Evolutionary conservation across 1,140 invertebrate species (phyloP).

Genomic region (Tachypleus tridentatus): DNA sequence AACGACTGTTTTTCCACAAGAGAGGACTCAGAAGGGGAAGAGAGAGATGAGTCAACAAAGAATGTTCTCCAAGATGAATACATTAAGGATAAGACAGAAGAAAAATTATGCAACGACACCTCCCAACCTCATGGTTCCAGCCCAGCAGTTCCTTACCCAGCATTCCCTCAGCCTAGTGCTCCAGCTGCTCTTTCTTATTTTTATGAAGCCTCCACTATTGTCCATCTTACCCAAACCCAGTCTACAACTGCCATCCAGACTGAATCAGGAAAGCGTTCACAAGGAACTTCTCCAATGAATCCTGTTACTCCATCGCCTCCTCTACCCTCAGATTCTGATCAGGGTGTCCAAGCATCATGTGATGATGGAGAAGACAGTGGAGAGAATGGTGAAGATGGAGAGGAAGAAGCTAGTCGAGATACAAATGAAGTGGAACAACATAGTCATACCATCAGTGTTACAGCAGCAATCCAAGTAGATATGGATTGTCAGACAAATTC

Average conservation of each 20-base stretch:
- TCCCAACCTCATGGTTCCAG: slow-evolving; percentile 16
- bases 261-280: slow-evolving; percentile 24
- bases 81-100: slow-evolving; percentile 10
- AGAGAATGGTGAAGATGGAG: slow-evolving; percentile 13
- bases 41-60: no score
- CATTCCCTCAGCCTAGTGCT: slow-evolving; percentile 16
- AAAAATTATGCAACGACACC: slow-evolving; percentile 14
- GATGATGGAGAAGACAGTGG: slow-evolving; percentile 19
- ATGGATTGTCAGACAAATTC: slow-evolving; percentile 19
- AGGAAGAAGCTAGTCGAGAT: slow-evolving; percentile 4
- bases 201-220: slow-evolving; percentile 21
- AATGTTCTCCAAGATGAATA: background rate
- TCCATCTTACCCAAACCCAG: slow-evolving; percentile 22
- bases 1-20: no score
- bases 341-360: slow-evolving; percentile 4
- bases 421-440: slow-evolving; percentile 5
- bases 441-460: slow-evolving; percentile 11
- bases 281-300: slow-evolving; percentile 28
- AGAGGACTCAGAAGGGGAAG: no score
- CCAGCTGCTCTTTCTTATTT: slow-evolving; percentile 21
- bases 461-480: slow-evolving; percentile 19
- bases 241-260: slow-evolving; percentile 19
- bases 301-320: slow-evolving; percentile 24
- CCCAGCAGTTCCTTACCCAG: slow-evolving; percentile 18
- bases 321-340: slow-evolving; percentile 6